Evolutionary conservation across 2,888 invertebrate species (phyloP).

Genomic region (Phalangium opilio): DNA sequence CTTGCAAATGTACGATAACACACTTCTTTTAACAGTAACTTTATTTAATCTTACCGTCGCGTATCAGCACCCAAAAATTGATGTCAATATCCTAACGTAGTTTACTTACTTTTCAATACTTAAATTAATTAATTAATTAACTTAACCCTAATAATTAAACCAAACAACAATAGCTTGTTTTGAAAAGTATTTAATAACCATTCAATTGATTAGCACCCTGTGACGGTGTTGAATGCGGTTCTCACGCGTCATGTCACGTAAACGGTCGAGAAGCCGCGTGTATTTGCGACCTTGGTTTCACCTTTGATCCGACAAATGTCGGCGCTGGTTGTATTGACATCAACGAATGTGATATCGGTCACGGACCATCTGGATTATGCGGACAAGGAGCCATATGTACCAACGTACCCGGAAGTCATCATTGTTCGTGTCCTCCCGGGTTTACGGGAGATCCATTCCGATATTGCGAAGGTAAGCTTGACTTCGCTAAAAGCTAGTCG

Average conservation of each 20-base stretch:
- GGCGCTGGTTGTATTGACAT: conserved; percentile 81
- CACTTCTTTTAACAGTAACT: too few species aligned
- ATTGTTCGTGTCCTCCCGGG: conserved; percentile 68
- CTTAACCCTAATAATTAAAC: neutral
- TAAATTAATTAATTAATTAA: neutral
- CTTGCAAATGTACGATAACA: conserved; percentile 23
- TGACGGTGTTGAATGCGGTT: conserved; percentile 74
- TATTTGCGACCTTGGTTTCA: conserved; percentile 60
- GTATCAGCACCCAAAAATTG: too few species aligned
- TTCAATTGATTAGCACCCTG: conserved; percentile 48
- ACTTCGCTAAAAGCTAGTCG: too few species aligned
- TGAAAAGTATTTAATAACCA: neutral
- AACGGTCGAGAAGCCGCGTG: conserved; percentile 79
- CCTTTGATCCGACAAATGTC: conserved; percentile 73
- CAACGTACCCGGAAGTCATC: conserved; percentile 61
- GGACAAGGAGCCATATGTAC: conserved; percentile 66
- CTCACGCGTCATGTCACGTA: conserved; percentile 74
- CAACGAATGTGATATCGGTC: conserved; percentile 66
- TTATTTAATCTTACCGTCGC: too few species aligned
- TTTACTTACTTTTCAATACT: neutral
- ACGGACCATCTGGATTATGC: conserved; percentile 64
- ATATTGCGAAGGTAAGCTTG: conserved; percentile 17
- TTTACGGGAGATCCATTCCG: conserved; percentile 69
- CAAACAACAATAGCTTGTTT: conserved; percentile 1
- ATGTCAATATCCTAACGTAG: too few species aligned